Evolutionary conservation across 1,140 invertebrate species (phyloP), one percentile per base, ranked within the genome.

Genomic region (Odontomachus brunneus): DNA sequence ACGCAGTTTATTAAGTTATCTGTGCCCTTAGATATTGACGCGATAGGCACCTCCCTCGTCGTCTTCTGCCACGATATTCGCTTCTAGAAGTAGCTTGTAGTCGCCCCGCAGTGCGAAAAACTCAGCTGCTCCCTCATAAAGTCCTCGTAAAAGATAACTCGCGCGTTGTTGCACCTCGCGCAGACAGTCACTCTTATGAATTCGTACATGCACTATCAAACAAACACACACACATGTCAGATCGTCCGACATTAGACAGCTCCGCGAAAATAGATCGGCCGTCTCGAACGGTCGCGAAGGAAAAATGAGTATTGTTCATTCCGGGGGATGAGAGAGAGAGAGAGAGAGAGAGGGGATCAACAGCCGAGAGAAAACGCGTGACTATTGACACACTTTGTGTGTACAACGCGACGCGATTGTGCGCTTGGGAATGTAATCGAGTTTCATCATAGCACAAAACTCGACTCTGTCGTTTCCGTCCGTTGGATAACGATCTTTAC

Each of bases 1-100:
- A 81, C 74, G 71, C 65, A 62, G 22, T 84, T 87, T 84, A 87
- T 88, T 87, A 75, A 75, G 29, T 84, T 88, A 88, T 63, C 71
- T 12, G 2, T 49, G 73, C 38, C 24, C 57, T 84, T 87, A 84
- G 67, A 84, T 81, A 65, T 83, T 74, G 49, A 87, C 65, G 53
- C 15, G 73, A 84, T 83, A 48, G 24, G 38, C 62, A 26, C 33
- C 7, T 33, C 0, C 4, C 17, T n/a, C 3, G 24, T 62, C 5
- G 17, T 3, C 59, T 29, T 48, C 14, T 29, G 26, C 0, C 33
- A 44, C 22, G 26, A 12, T 17, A 24, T 17, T 60, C 26, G 22
- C 55, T 55, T 14, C 49, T 15, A 22, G 17, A 74, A 2, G 24
- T n/a, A 72, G 14, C 5, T n/a, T n/a, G n/a, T n/a, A n/a, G n/a